Conservation (phyloP, 2,113 vertebrate species). For the Calidris pygmaea region DNA sequence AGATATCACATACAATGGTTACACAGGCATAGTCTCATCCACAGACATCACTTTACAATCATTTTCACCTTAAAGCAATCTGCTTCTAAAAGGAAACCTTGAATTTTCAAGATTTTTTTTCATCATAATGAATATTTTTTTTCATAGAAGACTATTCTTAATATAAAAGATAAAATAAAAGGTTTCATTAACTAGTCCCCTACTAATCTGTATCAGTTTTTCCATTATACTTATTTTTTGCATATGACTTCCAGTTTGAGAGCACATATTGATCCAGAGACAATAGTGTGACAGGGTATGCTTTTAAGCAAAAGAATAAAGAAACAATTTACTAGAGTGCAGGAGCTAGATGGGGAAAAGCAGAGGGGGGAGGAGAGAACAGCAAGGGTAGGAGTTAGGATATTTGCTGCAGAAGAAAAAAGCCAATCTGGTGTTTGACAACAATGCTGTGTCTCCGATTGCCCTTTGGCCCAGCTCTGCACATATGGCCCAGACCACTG, state of each 20-base stretch:
- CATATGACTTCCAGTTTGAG: neutral
- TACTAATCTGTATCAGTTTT: neutral
- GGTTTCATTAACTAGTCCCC: neutral
- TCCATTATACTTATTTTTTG: neutral
- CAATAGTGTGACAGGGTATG: neutral
- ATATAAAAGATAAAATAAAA: neutral
- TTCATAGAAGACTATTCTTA: neutral
- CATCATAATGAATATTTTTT: neutral
- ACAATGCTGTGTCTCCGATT: neutral
- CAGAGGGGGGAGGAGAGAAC: neutral
- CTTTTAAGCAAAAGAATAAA: constrained; percentile 46
- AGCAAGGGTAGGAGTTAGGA: neutral
- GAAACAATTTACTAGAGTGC: constrained; percentile 28
- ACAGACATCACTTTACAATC: neutral
- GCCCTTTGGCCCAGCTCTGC: neutral
- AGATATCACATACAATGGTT: neutral
- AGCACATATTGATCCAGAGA: constrained; percentile 19
- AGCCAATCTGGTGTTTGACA: neutral
- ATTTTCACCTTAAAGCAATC: neutral
- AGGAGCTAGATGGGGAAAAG: neutral
- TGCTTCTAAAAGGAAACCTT: constrained; percentile 10
- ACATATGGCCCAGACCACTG: neutral
- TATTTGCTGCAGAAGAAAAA: neutral
- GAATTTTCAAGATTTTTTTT: neutral
- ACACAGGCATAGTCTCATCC: neutral